These are phyloP conservation scores for Rhorus exstirpatorius DNA, from an alignment of 2,888 invertebrate genomes.

Conservation along the genomic window DNA sequence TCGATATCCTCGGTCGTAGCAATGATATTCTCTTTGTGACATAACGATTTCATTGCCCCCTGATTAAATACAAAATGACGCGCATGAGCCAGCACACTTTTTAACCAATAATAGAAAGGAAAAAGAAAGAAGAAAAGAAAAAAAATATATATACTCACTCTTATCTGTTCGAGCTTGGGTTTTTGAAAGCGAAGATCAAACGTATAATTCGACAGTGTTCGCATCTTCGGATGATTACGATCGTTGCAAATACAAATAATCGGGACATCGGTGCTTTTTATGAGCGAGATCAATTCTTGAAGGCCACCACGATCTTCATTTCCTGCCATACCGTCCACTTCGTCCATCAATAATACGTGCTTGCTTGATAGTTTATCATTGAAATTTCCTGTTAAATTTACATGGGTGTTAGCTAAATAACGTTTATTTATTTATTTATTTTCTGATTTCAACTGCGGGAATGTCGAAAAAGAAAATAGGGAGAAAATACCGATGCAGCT, in stretches of 20 bases:
- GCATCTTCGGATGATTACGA: constrained; percentile 96
- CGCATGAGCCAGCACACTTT: too few relatives aligned
- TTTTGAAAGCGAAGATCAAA: constrained; percentile 95
- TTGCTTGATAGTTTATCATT: constrained; percentile 85
- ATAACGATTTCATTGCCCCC: constrained; percentile 96
- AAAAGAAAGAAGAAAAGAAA: neutral
- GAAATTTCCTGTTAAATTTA: neutral
- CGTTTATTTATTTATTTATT: too few relatives aligned
- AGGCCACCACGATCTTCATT: constrained; percentile 99
- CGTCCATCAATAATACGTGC: constrained; percentile 99
- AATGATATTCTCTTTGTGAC: constrained; percentile 95
- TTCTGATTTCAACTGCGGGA: too few relatives aligned
- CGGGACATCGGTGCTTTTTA: constrained; percentile 95
- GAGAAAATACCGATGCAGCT: too few relatives aligned
- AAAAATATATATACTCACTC: constrained; percentile 87
- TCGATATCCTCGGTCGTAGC: constrained; percentile 92
- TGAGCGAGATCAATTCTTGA: constrained; percentile 96
- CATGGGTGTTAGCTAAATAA: too few relatives aligned
- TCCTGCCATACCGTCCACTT: constrained; percentile 99
- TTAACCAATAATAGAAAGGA: too few relatives aligned
- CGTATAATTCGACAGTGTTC: constrained; percentile 96
- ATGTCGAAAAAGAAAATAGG: too few relatives aligned
- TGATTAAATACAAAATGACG: constrained; percentile 80
- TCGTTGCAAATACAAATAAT: constrained; percentile 99
- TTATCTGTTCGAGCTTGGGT: constrained; percentile 96